These are phyloP conservation scores for Choloepus didactylus DNA, from an alignment of 2,797 vertebrate species.

Conservation along the genomic window DNA sequence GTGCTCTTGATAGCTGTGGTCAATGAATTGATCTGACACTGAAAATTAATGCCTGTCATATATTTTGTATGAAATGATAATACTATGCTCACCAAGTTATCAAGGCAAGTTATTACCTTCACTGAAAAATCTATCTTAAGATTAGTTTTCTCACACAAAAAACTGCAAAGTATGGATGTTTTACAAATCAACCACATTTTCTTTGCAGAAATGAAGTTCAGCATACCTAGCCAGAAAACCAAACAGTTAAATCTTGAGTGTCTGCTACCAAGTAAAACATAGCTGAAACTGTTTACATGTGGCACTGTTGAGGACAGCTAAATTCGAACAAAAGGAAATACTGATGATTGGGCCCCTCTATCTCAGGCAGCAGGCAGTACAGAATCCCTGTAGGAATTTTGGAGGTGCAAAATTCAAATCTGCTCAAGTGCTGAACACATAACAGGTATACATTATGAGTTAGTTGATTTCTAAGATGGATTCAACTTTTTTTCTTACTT, in stretches of 20 bases:
- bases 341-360: not conserved
- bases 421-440: not conserved
- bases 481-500: not conserved
- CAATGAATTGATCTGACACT: constrained; percentile 88
- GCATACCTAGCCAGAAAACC: not conserved
- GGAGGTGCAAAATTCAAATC: not conserved
- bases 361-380: not conserved
- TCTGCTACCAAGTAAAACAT: not conserved
- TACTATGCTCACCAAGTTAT: constrained; percentile 82
- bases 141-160: constrained; percentile 64
- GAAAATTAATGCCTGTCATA: constrained; percentile 87
- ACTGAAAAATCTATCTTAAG: constrained; percentile 75
- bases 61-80: constrained; percentile 85
- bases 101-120: constrained; percentile 81
- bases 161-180: constrained; percentile 37
- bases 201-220: not conserved
- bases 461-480: no score
- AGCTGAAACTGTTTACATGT: not conserved
- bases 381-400: not conserved
- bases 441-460: not conserved
- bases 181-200: constrained; percentile 58
- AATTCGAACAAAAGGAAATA: not conserved
- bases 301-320: not conserved
- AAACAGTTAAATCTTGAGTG: not conserved
- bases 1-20: constrained; percentile 76